Percentiles rank a stretch among this genome's conserved stretches.
These are phyloP conservation scores for Melieria omissa DNA, from an alignment of 2,888 invertebrate species.

Conservation along the genomic window DNA sequence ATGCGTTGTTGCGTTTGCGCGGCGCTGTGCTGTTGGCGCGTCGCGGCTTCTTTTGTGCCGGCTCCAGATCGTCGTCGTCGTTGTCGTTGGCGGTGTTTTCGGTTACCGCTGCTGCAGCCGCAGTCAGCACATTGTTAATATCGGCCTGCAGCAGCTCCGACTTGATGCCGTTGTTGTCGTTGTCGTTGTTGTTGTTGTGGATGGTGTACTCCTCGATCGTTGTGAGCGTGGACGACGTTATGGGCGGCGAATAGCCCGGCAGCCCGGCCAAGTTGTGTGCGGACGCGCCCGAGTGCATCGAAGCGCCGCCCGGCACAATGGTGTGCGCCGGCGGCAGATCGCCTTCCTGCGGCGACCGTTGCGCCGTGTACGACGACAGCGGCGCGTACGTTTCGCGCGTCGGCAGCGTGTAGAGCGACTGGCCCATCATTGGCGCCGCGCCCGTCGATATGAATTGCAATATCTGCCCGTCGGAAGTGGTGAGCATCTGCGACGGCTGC, in stretches of 20 bases:
- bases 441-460: constrained; percentile 67
- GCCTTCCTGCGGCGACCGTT: constrained; percentile 61
- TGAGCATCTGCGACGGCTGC: constrained; percentile 50
- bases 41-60: too few species aligned
- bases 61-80: constrained; percentile 38
- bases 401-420: constrained; percentile 55
- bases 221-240: neutral
- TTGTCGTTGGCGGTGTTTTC: constrained; percentile 39
- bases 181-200: too few species aligned
- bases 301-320: constrained; percentile 40
- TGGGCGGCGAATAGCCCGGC: too few species aligned
- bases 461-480: constrained; percentile 56
- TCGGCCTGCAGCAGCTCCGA: too few species aligned
- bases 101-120: too few species aligned
- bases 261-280: too few species aligned
- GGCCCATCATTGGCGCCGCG: constrained; percentile 17
- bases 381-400: constrained; percentile 67
- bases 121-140: too few species aligned
- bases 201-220: neutral
- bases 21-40: constrained; percentile 43
- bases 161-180: too few species aligned
- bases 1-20: neutral
- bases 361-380: constrained; percentile 53
- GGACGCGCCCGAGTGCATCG: too few species aligned
- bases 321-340: constrained; percentile 61